These are phyloP conservation scores for Amyelois transitella DNA, from an alignment of 1,140 invertebrate genomes.

Conservation along the genomic window DNA sequence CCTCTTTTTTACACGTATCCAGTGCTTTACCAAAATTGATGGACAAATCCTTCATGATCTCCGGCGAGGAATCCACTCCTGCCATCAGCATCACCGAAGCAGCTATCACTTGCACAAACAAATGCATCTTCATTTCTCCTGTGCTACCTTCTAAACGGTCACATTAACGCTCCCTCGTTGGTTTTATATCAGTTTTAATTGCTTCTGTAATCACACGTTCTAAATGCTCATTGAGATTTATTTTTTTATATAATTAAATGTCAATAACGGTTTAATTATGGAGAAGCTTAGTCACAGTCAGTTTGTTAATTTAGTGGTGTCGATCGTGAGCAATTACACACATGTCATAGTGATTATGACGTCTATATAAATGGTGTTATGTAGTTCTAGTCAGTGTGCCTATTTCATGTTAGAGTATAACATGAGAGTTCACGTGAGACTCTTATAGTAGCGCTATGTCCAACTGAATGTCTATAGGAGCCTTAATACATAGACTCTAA, in stretches of 20 bases:
- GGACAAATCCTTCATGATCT: conserved; percentile 25
- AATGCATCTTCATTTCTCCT: neutral
- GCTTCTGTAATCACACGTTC: neutral
- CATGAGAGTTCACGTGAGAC: no score
- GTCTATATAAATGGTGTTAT: no score
- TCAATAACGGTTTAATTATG: neutral
- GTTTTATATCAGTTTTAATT: conserved; percentile 2
- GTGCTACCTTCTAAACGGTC: neutral
- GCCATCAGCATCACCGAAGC: neutral
- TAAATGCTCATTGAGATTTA: neutral
- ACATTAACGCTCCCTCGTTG: neutral
- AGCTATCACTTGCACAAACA: neutral
- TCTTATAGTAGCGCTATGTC: no score
- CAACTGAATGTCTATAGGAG: no score
- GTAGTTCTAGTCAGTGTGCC: no score
- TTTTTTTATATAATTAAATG: neutral
- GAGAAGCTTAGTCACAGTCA: neutral
- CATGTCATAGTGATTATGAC: no score
- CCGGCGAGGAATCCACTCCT: conserved; percentile 11
- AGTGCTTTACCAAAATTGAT: conserved; percentile 20
- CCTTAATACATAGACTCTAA: no score
- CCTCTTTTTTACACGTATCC: conserved; percentile 16
- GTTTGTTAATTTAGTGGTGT: neutral
- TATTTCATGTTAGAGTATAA: no score
- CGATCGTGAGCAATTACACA: no score